Conservation (phyloP, 2,888 invertebrate genomes). For the Capitulum mitella region DNA sequence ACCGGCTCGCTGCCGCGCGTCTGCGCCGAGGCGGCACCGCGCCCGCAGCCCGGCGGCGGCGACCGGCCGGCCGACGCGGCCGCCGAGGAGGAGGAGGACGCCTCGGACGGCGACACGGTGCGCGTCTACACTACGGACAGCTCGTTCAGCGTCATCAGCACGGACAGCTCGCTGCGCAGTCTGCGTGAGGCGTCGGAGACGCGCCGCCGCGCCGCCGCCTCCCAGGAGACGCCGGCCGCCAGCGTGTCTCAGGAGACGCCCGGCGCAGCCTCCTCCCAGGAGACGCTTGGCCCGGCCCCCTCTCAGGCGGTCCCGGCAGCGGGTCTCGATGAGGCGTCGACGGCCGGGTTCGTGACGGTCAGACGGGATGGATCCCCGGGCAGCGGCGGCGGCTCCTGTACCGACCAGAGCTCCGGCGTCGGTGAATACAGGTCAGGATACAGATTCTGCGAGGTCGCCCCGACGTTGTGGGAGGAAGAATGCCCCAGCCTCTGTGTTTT, state of each 20-base stretch:
- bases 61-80: conserved; percentile 80
- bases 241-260: conserved; percentile 43
- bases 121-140: conserved; percentile 90
- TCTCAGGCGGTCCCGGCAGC: too few relatives aligned
- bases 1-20: background rate
- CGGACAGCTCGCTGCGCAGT: conserved; percentile 79
- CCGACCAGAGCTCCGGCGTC: conserved; percentile 73
- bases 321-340: too few relatives aligned
- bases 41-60: conserved; percentile 58
- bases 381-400: conserved; percentile 68
- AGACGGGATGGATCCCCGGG: conserved; percentile 78
- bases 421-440: conserved; percentile 77
- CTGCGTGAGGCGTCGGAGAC: conserved; percentile 44
- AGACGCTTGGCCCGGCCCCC: too few relatives aligned
- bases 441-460: too few relatives aligned
- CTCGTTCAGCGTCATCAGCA: conserved; percentile 80
- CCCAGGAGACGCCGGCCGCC: conserved; percentile 80
- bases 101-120: conserved; percentile 61
- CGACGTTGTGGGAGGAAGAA: too few relatives aligned
- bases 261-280: too few relatives aligned
- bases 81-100: conserved; percentile 52
- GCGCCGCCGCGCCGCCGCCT: conserved; percentile 32
- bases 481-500: too few relatives aligned
- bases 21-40: background rate
- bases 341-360: too few relatives aligned